Evolutionary conservation across 2,888 invertebrate species (phyloP), one percentile per base, ranked within the genome.

Genomic region (Dromius quadrimaculatus): DNA sequence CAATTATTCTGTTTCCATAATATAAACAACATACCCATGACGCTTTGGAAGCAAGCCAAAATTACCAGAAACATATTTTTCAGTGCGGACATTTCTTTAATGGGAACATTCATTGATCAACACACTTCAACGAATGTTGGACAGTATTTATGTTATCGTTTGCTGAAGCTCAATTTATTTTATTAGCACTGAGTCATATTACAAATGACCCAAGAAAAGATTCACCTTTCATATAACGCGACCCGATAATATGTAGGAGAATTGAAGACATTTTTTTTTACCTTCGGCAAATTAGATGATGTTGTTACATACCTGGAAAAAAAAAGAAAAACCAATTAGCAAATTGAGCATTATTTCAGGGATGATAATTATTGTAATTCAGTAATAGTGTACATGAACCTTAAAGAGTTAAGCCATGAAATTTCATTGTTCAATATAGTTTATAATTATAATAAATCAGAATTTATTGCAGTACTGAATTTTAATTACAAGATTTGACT

Each of bases 1-100:
- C 64, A 64, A 64, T 64, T 64, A 66, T 66, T 66, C 41, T 36
- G 57, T 66, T 45, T 64, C 64, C 36, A 64, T 64, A 47, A 64
- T 64, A 64, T 50, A 64, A 64, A 64, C 64, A 64, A 23, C 43
- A 45, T 19, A 43, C 45, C 17, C 63, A 63, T 45, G 45, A 43
- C 11, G 28, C 19, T 17, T 47, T 66, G 66, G 57, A 47, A 36
- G 11, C 32, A 2, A 11, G 66, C 66, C 66, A 66, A 20, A 17
- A 8, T 15, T 13, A 54, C 15, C 17, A 36, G 57, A 66, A 63
- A 57, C 66, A 66, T 54, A 65, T 57, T 57, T 43, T 43, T 28
- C 28, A 63, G 13, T 38, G 63, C 8, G 11, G 22, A 45, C 63
- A 63, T 63, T 63, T 63, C 63, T 63, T 63, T 38, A 66, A 66